Conservation (phyloP, 1,140 invertebrate genomes). For the Drosophila kohkoa region DNA sequence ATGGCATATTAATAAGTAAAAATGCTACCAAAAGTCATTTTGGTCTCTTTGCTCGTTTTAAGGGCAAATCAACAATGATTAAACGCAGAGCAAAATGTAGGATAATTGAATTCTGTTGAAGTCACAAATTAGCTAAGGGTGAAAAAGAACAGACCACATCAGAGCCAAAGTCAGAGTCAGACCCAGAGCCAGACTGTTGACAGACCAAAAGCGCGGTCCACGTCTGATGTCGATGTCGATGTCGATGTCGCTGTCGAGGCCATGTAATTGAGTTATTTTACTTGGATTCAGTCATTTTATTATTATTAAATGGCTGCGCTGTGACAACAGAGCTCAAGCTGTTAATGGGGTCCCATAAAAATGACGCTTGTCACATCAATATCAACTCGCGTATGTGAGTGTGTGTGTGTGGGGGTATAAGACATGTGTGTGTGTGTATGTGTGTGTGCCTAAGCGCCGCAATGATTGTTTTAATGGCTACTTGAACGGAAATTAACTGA, state of each 20-base stretch:
- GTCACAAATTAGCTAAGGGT: slow-evolving; percentile 31
- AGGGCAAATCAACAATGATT: slow-evolving; percentile 27
- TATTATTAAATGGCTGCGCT: slow-evolving; percentile 77
- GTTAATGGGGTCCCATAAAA: slow-evolving; percentile 78
- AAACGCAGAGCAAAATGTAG: slow-evolving; percentile 10
- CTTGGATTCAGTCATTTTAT: slow-evolving; percentile 66
- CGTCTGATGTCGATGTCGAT: slow-evolving; percentile 5
- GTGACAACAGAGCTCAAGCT: slow-evolving; percentile 75
- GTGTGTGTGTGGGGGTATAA: slow-evolving; percentile 28
- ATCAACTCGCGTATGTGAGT: background rate
- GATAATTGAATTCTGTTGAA: slow-evolving; percentile 40
- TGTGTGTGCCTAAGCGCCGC: slow-evolving; percentile 68
- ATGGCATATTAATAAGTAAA: slow-evolving; percentile 22
- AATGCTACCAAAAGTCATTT: slow-evolving; percentile 14
- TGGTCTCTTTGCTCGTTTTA: background rate
- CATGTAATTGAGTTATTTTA: slow-evolving; percentile 77
- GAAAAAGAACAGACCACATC: background rate
- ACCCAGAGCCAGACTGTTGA: slow-evolving; percentile 22
- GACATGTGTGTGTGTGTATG: slow-evolving; percentile 8
- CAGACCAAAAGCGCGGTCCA: slow-evolving; percentile 22
- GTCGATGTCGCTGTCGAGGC: slow-evolving; percentile 23
- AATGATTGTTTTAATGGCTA: slow-evolving; percentile 82
- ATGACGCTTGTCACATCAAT: slow-evolving; percentile 58
- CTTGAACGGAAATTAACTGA: slow-evolving; percentile 83
- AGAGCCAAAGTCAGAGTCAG: background rate